phyloP scores from a whole-genome alignment of 2,888 invertebrate genomes.

The Sussaba pulchella region DNA sequence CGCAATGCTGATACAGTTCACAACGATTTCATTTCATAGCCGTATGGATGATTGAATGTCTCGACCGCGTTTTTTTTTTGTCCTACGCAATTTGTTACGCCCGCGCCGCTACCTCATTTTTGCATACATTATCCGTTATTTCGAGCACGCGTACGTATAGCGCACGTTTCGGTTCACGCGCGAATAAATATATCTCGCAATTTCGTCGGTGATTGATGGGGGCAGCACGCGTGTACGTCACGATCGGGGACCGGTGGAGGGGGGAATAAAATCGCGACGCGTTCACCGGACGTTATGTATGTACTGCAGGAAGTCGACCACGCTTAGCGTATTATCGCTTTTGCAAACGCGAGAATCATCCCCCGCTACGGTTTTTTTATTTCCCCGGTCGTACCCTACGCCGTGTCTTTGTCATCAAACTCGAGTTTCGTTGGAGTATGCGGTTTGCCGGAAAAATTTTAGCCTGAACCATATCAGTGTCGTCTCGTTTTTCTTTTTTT shows the following conservation, averaged over 20 bases:
- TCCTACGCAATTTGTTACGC: slow-evolving; percentile 45
- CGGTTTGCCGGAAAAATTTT: not conserved
- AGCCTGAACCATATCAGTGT: not conserved
- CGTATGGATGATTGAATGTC: slow-evolving; percentile 18
- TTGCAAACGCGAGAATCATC: slow-evolving; percentile 38
- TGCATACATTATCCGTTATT: slow-evolving; percentile 51
- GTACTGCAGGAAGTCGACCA: slow-evolving; percentile 44
- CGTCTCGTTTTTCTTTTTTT: too few relatives aligned
- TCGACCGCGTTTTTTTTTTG: not conserved
- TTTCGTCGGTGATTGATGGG: slow-evolving; percentile 60
- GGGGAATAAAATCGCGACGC: slow-evolving; percentile 38
- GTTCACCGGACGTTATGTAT: slow-evolving; percentile 44
- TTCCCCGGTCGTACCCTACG: not conserved
- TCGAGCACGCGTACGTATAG: slow-evolving; percentile 12
- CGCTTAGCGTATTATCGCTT: slow-evolving; percentile 54
- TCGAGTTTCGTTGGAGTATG: slow-evolving; percentile 2
- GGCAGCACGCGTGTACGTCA: slow-evolving; percentile 47
- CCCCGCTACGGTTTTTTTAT: not conserved
- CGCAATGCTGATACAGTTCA: not conserved
- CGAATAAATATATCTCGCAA: slow-evolving; percentile 56
- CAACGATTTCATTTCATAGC: slow-evolving; percentile 7
- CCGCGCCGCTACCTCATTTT: slow-evolving; percentile 15
- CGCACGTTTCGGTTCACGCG: slow-evolving; percentile 52
- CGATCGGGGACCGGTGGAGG: not conserved
- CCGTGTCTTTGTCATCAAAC: not conserved